Percentiles rank a stretch among this genome's conserved stretches.
Evolutionary conservation across 1,140 invertebrate genomes (phyloP).

Genomic region (Zaprionus taronus): DNA sequence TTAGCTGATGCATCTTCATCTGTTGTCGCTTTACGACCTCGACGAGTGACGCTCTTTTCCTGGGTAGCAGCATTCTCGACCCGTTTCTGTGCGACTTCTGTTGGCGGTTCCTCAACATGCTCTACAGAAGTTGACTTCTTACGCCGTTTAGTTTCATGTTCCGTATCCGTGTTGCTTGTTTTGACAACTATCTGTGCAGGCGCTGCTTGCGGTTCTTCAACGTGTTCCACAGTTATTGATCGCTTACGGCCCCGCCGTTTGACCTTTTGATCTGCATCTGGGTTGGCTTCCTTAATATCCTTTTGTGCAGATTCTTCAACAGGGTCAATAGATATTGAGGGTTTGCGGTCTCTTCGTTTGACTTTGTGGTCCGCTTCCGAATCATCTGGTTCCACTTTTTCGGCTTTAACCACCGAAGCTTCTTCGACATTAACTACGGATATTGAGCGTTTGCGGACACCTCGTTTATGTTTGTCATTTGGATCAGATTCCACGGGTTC

Average conservation of each 20-base stretch:
- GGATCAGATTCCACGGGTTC: background rate
- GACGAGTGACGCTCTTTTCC: background rate
- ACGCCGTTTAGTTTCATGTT: constrained; percentile 1
- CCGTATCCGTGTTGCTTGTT: background rate
- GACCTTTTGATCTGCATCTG: background rate
- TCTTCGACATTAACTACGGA: background rate
- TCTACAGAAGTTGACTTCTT: constrained; percentile 9
- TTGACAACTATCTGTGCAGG: background rate
- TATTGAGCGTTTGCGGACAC: background rate
- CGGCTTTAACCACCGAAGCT: background rate
- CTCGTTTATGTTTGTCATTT: background rate
- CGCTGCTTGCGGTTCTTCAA: background rate
- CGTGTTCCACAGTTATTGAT: background rate
- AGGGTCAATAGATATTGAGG: background rate
- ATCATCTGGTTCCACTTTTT: background rate
- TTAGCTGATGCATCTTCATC: background rate
- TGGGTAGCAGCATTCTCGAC: background rate
- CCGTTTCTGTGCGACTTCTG: background rate
- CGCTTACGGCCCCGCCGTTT: constrained; percentile 11
- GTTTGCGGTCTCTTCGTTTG: background rate
- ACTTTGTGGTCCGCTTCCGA: background rate
- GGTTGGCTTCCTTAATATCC: background rate
- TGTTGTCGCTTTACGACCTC: background rate
- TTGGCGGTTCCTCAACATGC: background rate
- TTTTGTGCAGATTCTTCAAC: background rate